phyloP scores from a whole-genome alignment of 2,888 invertebrate genomes.

The Theretra japonica region DNA sequence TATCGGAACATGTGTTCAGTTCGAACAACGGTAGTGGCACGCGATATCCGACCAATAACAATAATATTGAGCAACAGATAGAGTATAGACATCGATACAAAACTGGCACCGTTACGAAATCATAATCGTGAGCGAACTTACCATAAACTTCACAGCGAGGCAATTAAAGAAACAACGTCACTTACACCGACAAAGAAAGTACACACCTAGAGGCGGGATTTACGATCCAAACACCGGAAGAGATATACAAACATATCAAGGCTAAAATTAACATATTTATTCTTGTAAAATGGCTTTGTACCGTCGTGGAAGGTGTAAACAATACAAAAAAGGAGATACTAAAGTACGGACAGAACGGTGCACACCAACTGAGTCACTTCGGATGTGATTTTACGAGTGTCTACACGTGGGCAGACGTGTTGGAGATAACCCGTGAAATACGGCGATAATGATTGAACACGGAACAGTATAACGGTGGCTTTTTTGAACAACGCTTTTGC shows the following conservation, averaged over 20 bases:
- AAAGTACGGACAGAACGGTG: constrained; percentile 40
- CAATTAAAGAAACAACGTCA: constrained; percentile 42
- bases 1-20: constrained; percentile 40
- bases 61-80: constrained; percentile 49
- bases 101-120: constrained; percentile 45
- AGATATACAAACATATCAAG: constrained; percentile 64
- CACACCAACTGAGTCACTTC: constrained; percentile 45
- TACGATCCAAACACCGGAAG: constrained; percentile 66
- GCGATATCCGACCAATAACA: constrained; percentile 52
- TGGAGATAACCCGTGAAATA: constrained; percentile 39
- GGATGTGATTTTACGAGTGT: constrained; percentile 35
- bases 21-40: constrained; percentile 26
- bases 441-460: constrained; percentile 16
- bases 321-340: constrained; percentile 49
- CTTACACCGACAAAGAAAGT: constrained; percentile 48
- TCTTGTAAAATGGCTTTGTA: constrained; percentile 46
- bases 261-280: constrained; percentile 62
- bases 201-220: constrained; percentile 63
- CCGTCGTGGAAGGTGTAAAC: constrained; percentile 42
- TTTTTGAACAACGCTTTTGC: neutral
- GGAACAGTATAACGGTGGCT: constrained; percentile 4
- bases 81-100: constrained; percentile 37
- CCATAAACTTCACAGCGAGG: constrained; percentile 32
- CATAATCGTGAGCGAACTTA: constrained; percentile 35
- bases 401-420: constrained; percentile 44